Conservation (phyloP, 2,888 invertebrate species). For the Phorcus lineatus region DNA sequence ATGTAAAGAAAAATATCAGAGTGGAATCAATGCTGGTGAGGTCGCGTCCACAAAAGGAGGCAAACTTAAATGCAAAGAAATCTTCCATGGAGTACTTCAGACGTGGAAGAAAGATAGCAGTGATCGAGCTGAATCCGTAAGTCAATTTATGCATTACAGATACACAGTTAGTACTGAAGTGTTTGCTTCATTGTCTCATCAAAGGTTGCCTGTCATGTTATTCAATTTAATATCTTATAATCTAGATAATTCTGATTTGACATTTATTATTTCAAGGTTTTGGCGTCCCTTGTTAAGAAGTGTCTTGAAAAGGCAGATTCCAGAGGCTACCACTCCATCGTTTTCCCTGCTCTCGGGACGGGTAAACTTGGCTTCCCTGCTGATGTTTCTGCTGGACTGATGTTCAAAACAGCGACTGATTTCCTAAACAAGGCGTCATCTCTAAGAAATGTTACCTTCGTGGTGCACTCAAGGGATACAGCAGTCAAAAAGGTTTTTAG, state of each 20-base stretch:
- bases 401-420: slow-evolving; percentile 30
- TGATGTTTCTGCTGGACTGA: slow-evolving; percentile 36
- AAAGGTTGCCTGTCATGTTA: no score
- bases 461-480: slow-evolving; percentile 33
- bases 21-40: slow-evolving; percentile 31
- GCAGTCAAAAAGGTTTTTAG: neutral
- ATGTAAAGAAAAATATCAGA: slow-evolving; percentile 30
- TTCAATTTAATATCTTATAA: no score
- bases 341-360: slow-evolving; percentile 51
- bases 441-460: slow-evolving; percentile 35
- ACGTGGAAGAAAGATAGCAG: slow-evolving; percentile 12
- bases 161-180: no score
- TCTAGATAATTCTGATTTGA: no score
- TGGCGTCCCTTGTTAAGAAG: slow-evolving; percentile 29
- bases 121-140: neutral
- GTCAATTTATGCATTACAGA: no score
- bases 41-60: slow-evolving; percentile 36
- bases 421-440: slow-evolving; percentile 28
- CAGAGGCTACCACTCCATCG: slow-evolving; percentile 33
- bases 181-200: no score
- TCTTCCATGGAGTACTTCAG: slow-evolving; percentile 39
- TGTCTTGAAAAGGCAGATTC: slow-evolving; percentile 32
- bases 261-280: slow-evolving; percentile 22
- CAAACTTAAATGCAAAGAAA: slow-evolving; percentile 33
- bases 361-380: slow-evolving; percentile 44